A percentile compares a stretch with the other conserved stretches of the same genome.
Conservation (phyloP, 2,797 vertebrate species). For the Propithecus deckenii region DNA sequence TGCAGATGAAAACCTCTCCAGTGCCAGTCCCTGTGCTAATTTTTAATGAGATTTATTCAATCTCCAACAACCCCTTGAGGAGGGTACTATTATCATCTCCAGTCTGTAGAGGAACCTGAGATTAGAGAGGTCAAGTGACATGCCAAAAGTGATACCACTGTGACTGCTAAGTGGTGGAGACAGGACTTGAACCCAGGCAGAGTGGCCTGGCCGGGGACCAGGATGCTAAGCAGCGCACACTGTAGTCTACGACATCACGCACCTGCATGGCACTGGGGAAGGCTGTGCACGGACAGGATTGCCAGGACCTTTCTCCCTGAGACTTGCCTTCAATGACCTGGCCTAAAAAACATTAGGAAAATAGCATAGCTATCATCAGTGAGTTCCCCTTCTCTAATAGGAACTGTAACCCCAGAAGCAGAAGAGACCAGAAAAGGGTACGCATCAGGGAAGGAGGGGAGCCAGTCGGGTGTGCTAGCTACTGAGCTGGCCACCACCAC, state of each 20-base stretch:
- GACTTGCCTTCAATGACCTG: no score
- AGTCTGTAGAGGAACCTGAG: background rate
- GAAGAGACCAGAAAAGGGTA: background rate
- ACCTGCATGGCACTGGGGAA: background rate
- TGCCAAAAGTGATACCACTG: background rate
- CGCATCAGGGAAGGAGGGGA: background rate
- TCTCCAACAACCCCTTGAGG: background rate
- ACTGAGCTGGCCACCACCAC: background rate
- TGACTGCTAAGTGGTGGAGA: background rate
- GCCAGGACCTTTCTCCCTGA: background rate
- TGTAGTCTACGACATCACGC: fast-evolving
- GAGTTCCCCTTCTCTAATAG: background rate
- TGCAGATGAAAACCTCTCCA: background rate
- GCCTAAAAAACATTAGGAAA: background rate
- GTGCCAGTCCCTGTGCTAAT: background rate
- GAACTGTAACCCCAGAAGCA: background rate
- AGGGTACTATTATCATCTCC: background rate
- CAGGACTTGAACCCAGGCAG: background rate
- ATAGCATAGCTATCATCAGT: background rate
- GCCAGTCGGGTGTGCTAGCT: background rate
- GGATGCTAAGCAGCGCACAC: background rate
- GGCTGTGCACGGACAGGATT: background rate
- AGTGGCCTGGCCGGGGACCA: background rate
- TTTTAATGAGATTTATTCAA: background rate
- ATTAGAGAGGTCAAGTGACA: background rate